These are phyloP conservation scores for Cygnus olor DNA, from an alignment of 2,797 vertebrate genomes.

Conservation along the genomic window DNA sequence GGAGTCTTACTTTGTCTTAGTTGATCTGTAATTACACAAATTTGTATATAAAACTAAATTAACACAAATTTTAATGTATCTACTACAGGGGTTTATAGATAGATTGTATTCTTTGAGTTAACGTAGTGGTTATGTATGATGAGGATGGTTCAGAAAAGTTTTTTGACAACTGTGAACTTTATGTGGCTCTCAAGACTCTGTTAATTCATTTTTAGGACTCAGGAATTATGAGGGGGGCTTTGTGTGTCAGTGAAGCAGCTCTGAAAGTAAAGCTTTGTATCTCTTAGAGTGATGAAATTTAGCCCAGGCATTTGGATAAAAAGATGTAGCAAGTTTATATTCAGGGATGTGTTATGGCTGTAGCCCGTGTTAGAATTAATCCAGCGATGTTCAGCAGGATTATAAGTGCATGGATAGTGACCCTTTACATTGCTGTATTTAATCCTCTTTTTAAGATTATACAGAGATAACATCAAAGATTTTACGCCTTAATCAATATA, in stretches of 20 bases:
- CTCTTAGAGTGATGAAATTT: background rate
- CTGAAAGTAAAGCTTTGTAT: background rate
- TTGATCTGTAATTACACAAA: background rate
- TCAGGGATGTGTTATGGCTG: background rate
- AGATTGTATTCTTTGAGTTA: background rate
- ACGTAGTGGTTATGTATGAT: background rate
- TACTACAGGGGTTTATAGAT: background rate
- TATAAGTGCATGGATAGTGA: background rate
- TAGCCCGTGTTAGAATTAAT: background rate
- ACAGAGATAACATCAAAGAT: background rate
- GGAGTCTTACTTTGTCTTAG: background rate
- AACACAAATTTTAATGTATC: background rate
- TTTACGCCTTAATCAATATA: background rate
- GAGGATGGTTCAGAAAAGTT: background rate
- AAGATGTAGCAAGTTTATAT: background rate
- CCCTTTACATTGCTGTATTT: background rate
- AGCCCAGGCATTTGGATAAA: background rate
- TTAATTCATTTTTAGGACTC: background rate
- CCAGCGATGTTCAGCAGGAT: background rate
- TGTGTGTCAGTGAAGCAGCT: background rate
- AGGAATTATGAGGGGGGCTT: background rate
- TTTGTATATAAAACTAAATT: background rate
- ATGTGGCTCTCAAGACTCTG: background rate
- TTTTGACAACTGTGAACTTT: background rate
- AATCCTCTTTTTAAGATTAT: conserved; percentile 5